Evolutionary conservation across 2,113 vertebrate genomes (phyloP).

Genomic region (Nesoenas mayeri): DNA sequence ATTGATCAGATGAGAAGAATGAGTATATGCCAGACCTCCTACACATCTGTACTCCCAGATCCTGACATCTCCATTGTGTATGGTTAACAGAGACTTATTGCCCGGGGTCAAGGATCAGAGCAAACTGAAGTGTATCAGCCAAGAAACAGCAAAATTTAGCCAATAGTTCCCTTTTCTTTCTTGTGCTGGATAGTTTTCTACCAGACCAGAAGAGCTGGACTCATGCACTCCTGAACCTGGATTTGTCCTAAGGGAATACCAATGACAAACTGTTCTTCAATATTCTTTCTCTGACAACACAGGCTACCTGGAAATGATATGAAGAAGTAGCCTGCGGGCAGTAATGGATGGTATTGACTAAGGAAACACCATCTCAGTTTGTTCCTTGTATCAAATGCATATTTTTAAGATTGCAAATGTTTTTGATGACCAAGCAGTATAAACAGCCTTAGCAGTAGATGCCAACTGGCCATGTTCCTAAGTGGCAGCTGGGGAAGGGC

Average conservation of each 20-base stretch:
- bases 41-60: not conserved
- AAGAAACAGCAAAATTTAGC: not conserved
- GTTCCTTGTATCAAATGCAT: not conserved
- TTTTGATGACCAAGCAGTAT: not conserved
- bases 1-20: not conserved
- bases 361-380: not conserved
- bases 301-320: not conserved
- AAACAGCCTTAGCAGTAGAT: not conserved
- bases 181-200: not conserved
- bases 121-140: not conserved
- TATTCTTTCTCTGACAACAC: not conserved
- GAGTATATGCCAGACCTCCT: not conserved
- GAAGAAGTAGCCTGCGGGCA: not conserved
- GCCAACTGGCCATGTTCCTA: not conserved
- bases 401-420: not conserved
- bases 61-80: not conserved
- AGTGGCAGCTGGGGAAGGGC: not conserved
- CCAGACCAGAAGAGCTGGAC: not conserved
- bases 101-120: not conserved
- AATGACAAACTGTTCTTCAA: not conserved
- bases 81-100: not conserved
- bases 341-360: not conserved
- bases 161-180: not conserved
- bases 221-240: not conserved
- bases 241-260: not conserved